phyloP scores from a whole-genome alignment of 2,113 vertebrate species.

The Gavialis gangeticus region DNA sequence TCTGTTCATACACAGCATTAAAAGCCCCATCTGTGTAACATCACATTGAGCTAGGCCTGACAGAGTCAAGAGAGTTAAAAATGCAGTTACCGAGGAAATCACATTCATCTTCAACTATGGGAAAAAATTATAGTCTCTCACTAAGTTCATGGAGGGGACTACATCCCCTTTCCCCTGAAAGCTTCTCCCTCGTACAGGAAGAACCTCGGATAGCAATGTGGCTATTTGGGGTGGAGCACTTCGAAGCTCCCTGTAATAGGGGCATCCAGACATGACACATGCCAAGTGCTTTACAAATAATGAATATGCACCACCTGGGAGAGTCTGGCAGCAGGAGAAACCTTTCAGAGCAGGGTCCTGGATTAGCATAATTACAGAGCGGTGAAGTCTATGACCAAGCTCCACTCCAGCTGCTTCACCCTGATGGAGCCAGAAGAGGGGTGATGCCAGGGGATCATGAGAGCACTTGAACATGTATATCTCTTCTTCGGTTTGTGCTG shows the following conservation, averaged over 20 bases:
- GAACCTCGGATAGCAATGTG: not conserved
- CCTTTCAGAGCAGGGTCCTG: not conserved
- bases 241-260: not conserved
- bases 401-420: not conserved
- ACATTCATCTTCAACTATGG: not conserved
- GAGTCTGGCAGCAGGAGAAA: not conserved
- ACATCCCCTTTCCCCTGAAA: not conserved
- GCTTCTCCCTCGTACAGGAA: not conserved
- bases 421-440: not conserved
- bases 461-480: not conserved
- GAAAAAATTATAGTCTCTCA: fast-evolving
- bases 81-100: not conserved
- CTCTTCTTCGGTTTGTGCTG: not conserved
- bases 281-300: not conserved
- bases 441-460: too few species aligned
- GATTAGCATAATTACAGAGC: not conserved
- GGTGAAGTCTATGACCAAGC: not conserved
- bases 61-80: not conserved
- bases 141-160: not conserved
- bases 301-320: not conserved
- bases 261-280: not conserved
- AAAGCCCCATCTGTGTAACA: not conserved
- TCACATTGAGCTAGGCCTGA: fast-evolving
- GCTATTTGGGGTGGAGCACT: not conserved
- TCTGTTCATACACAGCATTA: not conserved